These are phyloP conservation scores for Cyphomyrus plagiostoma DNA, from an alignment of 2,113 vertebrate genomes.

Conservation along the genomic window DNA sequence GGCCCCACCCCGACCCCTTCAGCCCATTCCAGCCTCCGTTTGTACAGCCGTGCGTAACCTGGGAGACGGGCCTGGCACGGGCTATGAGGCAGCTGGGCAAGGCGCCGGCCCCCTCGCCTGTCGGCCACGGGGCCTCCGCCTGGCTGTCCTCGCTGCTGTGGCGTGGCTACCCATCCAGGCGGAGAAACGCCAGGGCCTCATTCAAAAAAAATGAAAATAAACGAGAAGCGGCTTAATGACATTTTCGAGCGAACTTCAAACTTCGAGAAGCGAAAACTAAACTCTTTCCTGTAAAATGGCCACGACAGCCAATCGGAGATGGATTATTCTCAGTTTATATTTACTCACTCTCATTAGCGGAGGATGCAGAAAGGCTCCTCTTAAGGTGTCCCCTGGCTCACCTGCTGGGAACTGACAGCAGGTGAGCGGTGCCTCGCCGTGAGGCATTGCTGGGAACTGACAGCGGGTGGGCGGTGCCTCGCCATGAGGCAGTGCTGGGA, in stretches of 20 bases:
- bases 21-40: conserved; percentile 41
- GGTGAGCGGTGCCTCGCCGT: conserved; percentile 7
- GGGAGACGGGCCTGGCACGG: conserved; percentile 25
- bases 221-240: background rate
- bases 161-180: background rate
- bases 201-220: background rate
- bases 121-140: conserved; percentile 20
- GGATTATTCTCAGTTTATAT: background rate
- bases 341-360: background rate
- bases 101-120: conserved; percentile 34
- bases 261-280: background rate
- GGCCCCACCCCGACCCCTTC: conserved; percentile 4
- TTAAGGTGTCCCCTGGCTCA: background rate
- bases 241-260: background rate
- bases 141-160: conserved; percentile 4
- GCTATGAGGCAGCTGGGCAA: conserved; percentile 23
- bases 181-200: conserved; percentile 26
- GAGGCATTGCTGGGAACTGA: conserved; percentile 2
- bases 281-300: background rate
- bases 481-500: background rate
- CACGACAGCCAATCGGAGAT: too few species aligned
- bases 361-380: background rate
- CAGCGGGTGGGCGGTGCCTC: conserved; percentile 23
- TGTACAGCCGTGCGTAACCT: conserved; percentile 45
- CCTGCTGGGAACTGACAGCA: conserved; percentile 18